Evolutionary conservation across 1,140 invertebrate genomes (phyloP), one percentile per base, ranked within the genome.

Genomic region (Gryon sp.): DNA sequence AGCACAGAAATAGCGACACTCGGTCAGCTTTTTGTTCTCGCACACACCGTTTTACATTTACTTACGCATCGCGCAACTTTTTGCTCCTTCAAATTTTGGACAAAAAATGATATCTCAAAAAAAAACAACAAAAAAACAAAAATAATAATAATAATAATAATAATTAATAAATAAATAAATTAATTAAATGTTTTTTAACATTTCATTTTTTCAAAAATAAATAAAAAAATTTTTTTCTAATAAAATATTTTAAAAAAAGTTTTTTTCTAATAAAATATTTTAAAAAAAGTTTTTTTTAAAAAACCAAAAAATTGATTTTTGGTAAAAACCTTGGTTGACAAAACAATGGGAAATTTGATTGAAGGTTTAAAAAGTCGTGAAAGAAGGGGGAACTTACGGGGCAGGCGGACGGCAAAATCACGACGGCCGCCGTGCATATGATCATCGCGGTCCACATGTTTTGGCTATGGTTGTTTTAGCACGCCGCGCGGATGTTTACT

Each of bases 391-490:
- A 41, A 83, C 85, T 87, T 86, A 88, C 87, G 75, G 78, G 60
- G 46, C 78, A 79, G 20, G 84, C 84, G 55, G 81, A 80, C 52
- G 84, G 84, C 48, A 86, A 63, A 40, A 87, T 79, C 48, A 85
- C 84, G 80, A 86, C 83, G 79, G 78, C 84, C 63, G 66, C 78
- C 79, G 84, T 84, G 81, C 83, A 88, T 65, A 87, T 73, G 52
- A 88, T 81, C 80, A 86, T 83, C 79, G 81, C 80, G 78, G 84
- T 87, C 86, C 85, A 87, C 85, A 87, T 88, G 84, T 85, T 87
- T 79, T 70, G 70, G 63, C 76, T 78, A 78, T 77, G 78, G 26
- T 7, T 28, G 26, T 7, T 59, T 52, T 65, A 74, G 9, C 32
- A 18, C 36, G 62, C 65, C 53, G 75, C 55, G 78, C 66, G 62